Percentiles rank a stretch among this genome's conserved stretches.
These are phyloP conservation scores for Clinocottus analis DNA, from an alignment of 2,113 vertebrate species.

Conservation along the genomic window DNA sequence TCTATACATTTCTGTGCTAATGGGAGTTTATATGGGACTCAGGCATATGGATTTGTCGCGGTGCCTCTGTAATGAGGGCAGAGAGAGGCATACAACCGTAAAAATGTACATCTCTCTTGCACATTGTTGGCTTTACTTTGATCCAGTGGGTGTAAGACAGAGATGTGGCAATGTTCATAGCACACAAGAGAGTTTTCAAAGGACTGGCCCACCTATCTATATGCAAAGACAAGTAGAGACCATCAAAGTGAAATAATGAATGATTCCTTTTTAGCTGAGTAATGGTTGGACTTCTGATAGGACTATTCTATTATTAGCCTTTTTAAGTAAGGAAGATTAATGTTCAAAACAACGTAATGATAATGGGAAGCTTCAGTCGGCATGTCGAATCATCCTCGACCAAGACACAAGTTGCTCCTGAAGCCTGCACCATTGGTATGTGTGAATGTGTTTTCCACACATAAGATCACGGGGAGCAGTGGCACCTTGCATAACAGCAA, in stretches of 20 bases:
- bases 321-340: background rate
- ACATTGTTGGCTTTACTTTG: background rate
- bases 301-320: background rate
- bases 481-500: too few relatives aligned
- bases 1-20: slow-evolving; percentile 16
- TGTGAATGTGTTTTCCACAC: too few relatives aligned
- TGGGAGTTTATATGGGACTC: background rate
- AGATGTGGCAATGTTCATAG: background rate
- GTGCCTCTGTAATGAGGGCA: slow-evolving; percentile 30
- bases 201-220: too few relatives aligned
- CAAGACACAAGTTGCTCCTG: too few relatives aligned
- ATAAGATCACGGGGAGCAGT: too few relatives aligned
- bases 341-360: background rate
- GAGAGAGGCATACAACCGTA: slow-evolving; percentile 16
- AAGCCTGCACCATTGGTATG: too few relatives aligned
- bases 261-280: background rate
- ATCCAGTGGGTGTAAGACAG: background rate
- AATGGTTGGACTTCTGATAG: background rate
- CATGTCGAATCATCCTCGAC: too few relatives aligned
- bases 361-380: too few relatives aligned
- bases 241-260: background rate
- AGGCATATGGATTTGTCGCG: background rate
- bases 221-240: background rate
- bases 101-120: background rate
- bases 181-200: background rate